Conservation (phyloP, 2,113 vertebrate genomes). For the Neoarius graeffei region DNA sequence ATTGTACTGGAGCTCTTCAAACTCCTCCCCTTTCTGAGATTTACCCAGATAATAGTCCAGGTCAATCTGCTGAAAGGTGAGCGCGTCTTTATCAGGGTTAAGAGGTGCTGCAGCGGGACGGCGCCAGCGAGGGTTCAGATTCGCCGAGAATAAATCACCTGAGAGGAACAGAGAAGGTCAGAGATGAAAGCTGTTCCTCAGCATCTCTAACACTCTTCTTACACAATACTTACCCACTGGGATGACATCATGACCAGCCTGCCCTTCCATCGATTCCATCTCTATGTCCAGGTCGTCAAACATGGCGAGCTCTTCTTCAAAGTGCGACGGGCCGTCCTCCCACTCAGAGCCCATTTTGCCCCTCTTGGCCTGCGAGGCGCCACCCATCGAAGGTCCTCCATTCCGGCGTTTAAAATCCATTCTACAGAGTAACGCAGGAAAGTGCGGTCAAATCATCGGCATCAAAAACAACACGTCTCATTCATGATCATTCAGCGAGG, state of each 20-base stretch:
- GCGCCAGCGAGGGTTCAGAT: conserved; percentile 79
- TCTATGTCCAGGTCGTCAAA: conserved; percentile 83
- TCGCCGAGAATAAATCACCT: conserved; percentile 77
- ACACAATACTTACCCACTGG: conserved; percentile 71
- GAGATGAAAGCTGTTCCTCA: background rate
- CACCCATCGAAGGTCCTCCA: conserved; percentile 53
- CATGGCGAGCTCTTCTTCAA: conserved; percentile 83
- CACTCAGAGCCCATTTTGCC: conserved; percentile 67
- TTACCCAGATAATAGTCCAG: conserved; percentile 88
- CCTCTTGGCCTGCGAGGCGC: conserved; percentile 70
- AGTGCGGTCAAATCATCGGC: background rate
- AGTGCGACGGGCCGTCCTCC: conserved; percentile 81
- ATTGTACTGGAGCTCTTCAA: background rate
- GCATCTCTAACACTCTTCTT: background rate
- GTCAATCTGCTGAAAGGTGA: conserved; percentile 90
- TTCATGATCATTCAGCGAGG: background rate
- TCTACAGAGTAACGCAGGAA: conserved; percentile 21
- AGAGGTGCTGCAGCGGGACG: conserved; percentile 70
- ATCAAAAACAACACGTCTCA: background rate
- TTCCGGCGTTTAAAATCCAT: conserved; percentile 75
- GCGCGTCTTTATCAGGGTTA: conserved; percentile 66
- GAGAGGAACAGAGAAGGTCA: background rate
- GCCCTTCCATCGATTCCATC: conserved; percentile 75
- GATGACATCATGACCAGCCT: conserved; percentile 74
- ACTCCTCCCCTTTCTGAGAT: background rate